Percentiles rank a stretch among this genome's conserved stretches.
Conservation (phyloP, 2,797 vertebrate species). For the Diceros bicornis region DNA sequence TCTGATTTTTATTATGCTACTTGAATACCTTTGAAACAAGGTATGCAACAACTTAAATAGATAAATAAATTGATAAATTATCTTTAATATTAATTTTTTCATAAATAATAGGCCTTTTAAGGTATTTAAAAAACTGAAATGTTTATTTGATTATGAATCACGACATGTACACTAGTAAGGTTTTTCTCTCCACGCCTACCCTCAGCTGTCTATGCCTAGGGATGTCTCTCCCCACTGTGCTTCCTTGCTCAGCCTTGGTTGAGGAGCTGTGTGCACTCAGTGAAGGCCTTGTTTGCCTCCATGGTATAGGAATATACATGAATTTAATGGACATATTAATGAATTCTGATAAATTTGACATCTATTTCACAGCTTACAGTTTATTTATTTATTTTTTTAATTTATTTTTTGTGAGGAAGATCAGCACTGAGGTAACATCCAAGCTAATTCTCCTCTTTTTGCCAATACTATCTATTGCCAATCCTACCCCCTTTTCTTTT, state of each 20-base stretch:
- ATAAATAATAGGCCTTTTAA: neutral
- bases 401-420: no score
- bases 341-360: neutral
- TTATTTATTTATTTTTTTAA: no score
- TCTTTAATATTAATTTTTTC: neutral
- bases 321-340: neutral
- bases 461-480: no score
- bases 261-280: neutral
- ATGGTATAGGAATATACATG: neutral
- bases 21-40: neutral
- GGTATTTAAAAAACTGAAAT: neutral
- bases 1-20: neutral
- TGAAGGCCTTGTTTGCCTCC: neutral
- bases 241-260: neutral
- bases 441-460: no score
- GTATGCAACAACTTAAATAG: neutral
- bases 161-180: neutral
- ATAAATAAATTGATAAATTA: neutral
- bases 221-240: neutral
- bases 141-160: neutral
- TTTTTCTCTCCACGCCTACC: neutral
- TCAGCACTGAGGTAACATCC: no score
- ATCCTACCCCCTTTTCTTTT: no score
- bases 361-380: neutral
- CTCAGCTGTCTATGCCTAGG: neutral